phyloP scores from a whole-genome alignment of 2,888 invertebrate species.

The Bedellia somnulentella region DNA sequence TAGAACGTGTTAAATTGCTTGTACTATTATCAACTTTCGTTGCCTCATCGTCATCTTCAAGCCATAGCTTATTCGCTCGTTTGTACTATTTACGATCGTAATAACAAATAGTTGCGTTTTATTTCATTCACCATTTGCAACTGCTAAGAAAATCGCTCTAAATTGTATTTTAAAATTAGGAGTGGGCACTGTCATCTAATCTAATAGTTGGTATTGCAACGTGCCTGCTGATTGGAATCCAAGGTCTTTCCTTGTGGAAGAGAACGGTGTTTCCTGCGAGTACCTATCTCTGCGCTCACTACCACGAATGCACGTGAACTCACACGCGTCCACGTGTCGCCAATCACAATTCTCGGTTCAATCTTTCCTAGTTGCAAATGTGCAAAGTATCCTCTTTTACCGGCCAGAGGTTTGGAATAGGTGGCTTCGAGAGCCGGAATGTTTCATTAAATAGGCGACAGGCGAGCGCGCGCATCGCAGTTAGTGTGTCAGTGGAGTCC shows the following conservation, averaged over 20 bases:
- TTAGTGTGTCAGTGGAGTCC: conserved; percentile 57
- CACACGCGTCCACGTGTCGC: conserved; percentile 50
- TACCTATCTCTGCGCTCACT: conserved; percentile 57
- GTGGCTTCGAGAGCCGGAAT: conserved; percentile 44
- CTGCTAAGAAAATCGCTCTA: too few relatives aligned
- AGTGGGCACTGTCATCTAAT: too few relatives aligned
- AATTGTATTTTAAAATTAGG: too few relatives aligned
- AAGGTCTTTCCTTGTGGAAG: conserved; percentile 64
- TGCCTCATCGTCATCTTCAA: conserved; percentile 41
- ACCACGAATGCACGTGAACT: conserved; percentile 44
- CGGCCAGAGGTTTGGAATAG: too few relatives aligned
- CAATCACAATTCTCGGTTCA: conserved; percentile 48
- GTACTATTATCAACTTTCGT: conserved; percentile 53
- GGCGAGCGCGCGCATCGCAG: conserved; percentile 51
- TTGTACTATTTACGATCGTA: too few relatives aligned
- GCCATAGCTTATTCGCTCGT: too few relatives aligned
- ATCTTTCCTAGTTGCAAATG: conserved; percentile 49
- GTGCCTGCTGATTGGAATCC: conserved; percentile 51
- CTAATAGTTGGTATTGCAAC: too few relatives aligned
- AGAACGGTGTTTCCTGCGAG: conserved; percentile 63
- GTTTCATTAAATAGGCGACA: conserved; percentile 56
- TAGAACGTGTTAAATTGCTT: conserved; percentile 50
- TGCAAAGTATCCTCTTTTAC: conserved; percentile 55
- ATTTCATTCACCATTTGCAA: too few relatives aligned
- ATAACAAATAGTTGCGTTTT: too few relatives aligned